A percentile compares a stretch with the other conserved stretches of the same genome.
phyloP scores from a whole-genome alignment of 1,140 invertebrate species.

The Bactericera cockerelli region DNA sequence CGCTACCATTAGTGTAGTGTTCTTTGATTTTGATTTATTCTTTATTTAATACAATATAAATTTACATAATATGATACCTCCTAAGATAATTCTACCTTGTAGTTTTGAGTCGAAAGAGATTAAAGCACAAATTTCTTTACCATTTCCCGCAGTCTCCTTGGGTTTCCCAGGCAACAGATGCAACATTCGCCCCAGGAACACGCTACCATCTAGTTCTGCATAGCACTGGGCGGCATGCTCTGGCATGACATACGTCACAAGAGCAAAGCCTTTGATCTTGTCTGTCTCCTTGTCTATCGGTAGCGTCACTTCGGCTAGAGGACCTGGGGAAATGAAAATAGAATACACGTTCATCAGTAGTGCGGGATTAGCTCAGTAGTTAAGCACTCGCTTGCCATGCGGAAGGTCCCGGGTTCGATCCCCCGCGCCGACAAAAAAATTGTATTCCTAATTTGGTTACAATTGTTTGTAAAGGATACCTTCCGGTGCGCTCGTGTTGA shows the following conservation, averaged over 20 bases:
- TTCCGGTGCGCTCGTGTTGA: no score
- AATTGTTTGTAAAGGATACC: no score
- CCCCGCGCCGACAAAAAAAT: no score
- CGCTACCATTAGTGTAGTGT: slow-evolving; percentile 45
- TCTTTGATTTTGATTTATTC: not conserved
- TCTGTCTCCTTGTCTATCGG: slow-evolving; percentile 74
- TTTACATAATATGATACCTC: no score
- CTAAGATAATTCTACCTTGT: no score
- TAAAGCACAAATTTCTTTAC: no score
- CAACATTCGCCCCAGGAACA: slow-evolving; percentile 80
- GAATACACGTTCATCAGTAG: slow-evolving; percentile 3
- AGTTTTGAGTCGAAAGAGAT: no score
- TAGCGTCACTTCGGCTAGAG: slow-evolving; percentile 72
- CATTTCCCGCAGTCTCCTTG: slow-evolving; percentile 38
- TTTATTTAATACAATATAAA: no score
- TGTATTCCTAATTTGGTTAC: no score
- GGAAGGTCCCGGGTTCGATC: no score
- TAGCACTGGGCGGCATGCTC: slow-evolving; percentile 89
- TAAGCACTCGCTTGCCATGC: no score
- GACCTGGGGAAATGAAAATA: slow-evolving; percentile 40
- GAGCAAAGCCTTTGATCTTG: slow-evolving; percentile 85
- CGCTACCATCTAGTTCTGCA: slow-evolving; percentile 68
- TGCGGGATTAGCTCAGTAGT: no score
- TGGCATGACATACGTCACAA: slow-evolving; percentile 84
- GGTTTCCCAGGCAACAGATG: slow-evolving; percentile 81